These are phyloP conservation scores for Papilio machaon DNA, from an alignment of 1,140 invertebrate genomes.

Conservation along the genomic window DNA sequence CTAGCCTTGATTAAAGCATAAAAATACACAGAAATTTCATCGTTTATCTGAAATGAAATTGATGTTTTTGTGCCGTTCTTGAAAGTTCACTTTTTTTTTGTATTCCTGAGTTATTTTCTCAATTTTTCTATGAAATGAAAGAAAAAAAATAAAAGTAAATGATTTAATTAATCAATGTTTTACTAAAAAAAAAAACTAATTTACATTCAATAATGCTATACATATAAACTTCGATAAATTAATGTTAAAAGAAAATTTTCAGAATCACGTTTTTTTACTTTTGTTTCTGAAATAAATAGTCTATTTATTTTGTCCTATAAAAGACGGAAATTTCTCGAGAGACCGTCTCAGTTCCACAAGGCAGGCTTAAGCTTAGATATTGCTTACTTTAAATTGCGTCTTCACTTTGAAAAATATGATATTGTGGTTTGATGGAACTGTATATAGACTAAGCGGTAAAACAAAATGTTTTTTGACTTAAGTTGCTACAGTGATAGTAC, in stretches of 20 bases:
- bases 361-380: constrained; percentile 32
- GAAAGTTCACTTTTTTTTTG: background rate
- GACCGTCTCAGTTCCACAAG: constrained; percentile 10
- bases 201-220: too few species aligned
- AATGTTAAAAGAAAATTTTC: background rate
- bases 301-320: constrained; percentile 28
- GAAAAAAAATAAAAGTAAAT: background rate
- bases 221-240: too few species aligned
- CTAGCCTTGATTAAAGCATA: constrained; percentile 47
- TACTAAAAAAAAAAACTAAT: too few species aligned
- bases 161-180: too few species aligned
- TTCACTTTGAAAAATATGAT: constrained; percentile 32
- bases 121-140: background rate
- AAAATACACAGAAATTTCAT: constrained; percentile 40
- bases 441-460: background rate
- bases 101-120: background rate
- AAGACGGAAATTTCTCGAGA: constrained; percentile 26
- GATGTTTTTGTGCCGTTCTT: background rate
- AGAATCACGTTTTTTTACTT: background rate
- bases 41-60: constrained; percentile 23
- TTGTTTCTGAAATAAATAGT: background rate
- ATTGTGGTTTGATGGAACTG: constrained; percentile 3
- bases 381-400: constrained; percentile 33
- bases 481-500: background rate
- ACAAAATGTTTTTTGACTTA: background rate